Conservation (phyloP, 2,888 invertebrate species). For the Coecobrya sp. region DNA sequence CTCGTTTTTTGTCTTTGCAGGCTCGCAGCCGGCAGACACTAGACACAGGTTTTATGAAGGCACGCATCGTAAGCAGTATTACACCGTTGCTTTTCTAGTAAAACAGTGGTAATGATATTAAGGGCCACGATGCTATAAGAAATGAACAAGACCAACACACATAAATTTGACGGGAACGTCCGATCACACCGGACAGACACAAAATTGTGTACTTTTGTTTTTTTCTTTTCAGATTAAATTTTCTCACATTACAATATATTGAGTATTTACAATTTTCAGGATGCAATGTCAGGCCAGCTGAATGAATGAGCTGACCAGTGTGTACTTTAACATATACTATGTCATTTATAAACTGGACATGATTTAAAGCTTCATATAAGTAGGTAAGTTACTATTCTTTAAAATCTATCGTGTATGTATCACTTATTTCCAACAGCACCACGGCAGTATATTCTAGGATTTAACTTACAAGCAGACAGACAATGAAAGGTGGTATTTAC, state of each 20-base stretch:
- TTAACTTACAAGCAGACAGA: background rate
- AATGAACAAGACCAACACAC: background rate
- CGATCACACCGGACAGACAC: background rate
- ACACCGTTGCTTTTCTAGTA: too few species aligned
- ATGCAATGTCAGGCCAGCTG: conserved; percentile 20
- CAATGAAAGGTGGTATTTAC: conserved; percentile 57
- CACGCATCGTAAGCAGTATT: too few species aligned
- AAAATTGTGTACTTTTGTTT: background rate
- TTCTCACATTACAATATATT: conserved; percentile 45
- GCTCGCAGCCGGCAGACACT: too few species aligned
- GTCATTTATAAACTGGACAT: conserved; percentile 13
- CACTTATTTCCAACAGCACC: conserved; percentile 47
- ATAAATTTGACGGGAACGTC: conserved; percentile 24
- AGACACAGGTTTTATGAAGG: too few species aligned
- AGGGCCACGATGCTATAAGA: background rate
- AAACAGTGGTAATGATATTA: too few species aligned
- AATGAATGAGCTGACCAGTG: conserved; percentile 25
- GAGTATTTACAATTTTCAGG: conserved; percentile 69
- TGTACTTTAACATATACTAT: background rate
- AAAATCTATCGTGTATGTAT: background rate
- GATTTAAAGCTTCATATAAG: conserved; percentile 48
- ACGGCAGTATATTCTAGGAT: background rate
- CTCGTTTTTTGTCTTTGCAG: too few species aligned
- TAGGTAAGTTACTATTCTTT: conserved; percentile 39
- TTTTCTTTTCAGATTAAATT: background rate